These are phyloP conservation scores for Orchesella flavescens DNA, from an alignment of 2,888 invertebrate species.

Conservation along the genomic window DNA sequence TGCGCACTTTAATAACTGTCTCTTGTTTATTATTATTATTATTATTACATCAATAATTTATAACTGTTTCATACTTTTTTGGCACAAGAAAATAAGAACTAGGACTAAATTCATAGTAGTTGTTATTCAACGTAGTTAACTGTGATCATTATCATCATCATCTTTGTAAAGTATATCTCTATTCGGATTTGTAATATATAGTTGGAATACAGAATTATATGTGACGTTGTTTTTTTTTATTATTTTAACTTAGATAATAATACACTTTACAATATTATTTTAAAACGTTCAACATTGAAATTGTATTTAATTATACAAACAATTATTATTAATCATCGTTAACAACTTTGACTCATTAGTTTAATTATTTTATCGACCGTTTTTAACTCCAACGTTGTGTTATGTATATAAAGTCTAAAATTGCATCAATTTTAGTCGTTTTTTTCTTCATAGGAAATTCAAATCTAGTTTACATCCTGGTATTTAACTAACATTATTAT, in stretches of 20 bases:
- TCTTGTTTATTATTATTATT: constrained; percentile 1
- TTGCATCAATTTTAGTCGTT: no score
- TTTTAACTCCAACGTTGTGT: neutral
- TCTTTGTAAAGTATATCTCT: constrained; percentile 11
- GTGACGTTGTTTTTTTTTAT: constrained; percentile 5
- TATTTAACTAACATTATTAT: no score
- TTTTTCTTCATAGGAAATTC: no score
- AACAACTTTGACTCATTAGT: neutral
- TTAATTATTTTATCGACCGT: neutral
- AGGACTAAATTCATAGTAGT: neutral
- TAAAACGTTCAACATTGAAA: constrained; percentile 12
- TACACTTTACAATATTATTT: constrained; percentile 15
- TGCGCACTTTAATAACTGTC: constrained; percentile 35
- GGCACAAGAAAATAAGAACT: constrained; percentile 55
- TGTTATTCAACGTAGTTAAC: constrained; percentile 21
- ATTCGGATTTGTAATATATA: constrained; percentile 12
- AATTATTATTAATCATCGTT: constrained; percentile 5
- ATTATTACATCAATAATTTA: constrained; percentile 21
- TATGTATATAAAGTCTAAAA: no score
- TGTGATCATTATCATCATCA: constrained; percentile 1
- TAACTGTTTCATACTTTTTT: constrained; percentile 30
- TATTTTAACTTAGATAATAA: neutral
- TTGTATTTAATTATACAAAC: neutral
- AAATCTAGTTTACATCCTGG: no score
- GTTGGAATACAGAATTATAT: constrained; percentile 16